Conservation (phyloP, 2,113 vertebrate genomes). For the Peromyscus leucopus region DNA sequence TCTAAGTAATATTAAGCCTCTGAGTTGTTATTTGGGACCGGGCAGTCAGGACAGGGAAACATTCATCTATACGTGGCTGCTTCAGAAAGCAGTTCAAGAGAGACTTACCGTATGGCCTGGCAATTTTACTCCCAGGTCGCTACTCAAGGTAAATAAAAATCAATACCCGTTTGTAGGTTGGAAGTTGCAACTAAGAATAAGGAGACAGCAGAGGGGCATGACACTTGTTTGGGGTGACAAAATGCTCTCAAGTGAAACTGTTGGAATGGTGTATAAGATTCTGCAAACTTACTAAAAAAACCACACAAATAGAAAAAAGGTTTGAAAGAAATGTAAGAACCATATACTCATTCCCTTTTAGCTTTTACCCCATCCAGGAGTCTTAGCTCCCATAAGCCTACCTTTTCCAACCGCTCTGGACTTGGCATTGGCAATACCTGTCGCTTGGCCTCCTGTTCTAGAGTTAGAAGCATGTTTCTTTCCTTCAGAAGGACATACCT, state of each 20-base stretch:
- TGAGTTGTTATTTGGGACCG: too few species aligned
- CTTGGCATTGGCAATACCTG: conserved; percentile 94
- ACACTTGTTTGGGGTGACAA: not conserved
- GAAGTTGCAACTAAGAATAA: not conserved
- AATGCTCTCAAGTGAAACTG: not conserved
- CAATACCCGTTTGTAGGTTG: not conserved
- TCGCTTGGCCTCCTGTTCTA: conserved; percentile 94
- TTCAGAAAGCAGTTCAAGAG: not conserved
- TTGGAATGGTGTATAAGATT: not conserved
- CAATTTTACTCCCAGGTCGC: not conserved
- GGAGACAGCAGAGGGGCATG: not conserved
- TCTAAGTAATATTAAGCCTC: too few species aligned
- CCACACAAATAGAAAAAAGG: not conserved
- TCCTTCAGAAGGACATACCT: conserved; percentile 99
- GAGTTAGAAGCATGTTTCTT: conserved; percentile 96
- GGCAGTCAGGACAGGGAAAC: too few species aligned
- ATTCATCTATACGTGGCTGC: not conserved
- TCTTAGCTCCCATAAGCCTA: conserved; percentile 72
- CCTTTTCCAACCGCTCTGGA: conserved; percentile 95
- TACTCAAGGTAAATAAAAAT: not conserved
- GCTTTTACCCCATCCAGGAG: not conserved
- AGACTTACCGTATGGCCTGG: not conserved
- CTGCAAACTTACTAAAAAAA: conserved; percentile 1
- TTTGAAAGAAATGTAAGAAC: not conserved
- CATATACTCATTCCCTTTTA: not conserved